Evolutionary conservation across 2,113 vertebrate genomes (phyloP), one percentile per base, ranked within the genome.

Genomic region (Prunella fulvescens): DNA sequence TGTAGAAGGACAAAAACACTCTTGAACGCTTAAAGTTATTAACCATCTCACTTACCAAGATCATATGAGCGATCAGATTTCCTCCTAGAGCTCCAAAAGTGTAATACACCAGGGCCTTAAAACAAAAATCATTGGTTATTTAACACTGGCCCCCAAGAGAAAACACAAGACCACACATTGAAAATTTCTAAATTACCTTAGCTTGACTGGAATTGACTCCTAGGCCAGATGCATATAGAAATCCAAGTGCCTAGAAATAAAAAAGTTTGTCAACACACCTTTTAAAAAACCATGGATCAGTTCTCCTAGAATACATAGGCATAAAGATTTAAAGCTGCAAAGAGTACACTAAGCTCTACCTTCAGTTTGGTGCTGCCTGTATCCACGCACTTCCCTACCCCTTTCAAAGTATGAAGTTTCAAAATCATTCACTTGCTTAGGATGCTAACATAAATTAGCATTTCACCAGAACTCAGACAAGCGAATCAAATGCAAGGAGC

Each of bases 181-280:
- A 89, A 70, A 29, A 85, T 31, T 54, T 77, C 4, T 50, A 20
- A 25, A 20, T 97, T 98, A 99, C 99, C 99, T 99, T 99, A 45
- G 99, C 99, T 97, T 99, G 99, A 98, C 99, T 99, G 25, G 99
- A 99, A 97, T 99, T 99, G 64, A 99, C 99, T 82, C 99, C 99
- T 62, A 99, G 98, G 74, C 99, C 99, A 90, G 99, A 99, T 44
- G 99, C 99, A 77, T 99, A 99, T 0, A 99, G 97, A 97, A 99
- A 99, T 67, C 99, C 99, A 96, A 99, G 98, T 61, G 99, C 99
- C 99, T 99, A 89, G 76, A 95, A 96, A 66, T 74, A 88, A 95
- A 80, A 48, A 58, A 81, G 77, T 37, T 37, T 37, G 37, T 37
- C 37, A 37, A 37, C 29, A 86, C 3, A 81, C 11, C 2, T 40